Conservation (phyloP, 2,113 vertebrate genomes). For the Urocynchramus pylzowi region DNA sequence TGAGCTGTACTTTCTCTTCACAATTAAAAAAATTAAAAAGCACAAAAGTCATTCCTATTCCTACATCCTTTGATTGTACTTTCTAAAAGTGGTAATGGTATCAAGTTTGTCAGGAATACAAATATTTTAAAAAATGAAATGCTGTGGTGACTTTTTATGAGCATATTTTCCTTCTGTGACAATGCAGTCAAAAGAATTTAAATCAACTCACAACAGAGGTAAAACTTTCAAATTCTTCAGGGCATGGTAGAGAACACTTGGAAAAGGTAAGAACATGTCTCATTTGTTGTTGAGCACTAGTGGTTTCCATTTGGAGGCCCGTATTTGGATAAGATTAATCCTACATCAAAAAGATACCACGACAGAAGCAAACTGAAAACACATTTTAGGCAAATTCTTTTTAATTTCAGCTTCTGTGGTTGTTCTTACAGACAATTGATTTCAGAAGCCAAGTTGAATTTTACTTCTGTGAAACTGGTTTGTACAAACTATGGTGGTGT, state of each 20-base stretch:
- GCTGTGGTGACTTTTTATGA: neutral
- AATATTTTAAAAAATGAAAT: neutral
- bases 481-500: neutral
- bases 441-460: neutral
- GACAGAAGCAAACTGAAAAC: neutral
- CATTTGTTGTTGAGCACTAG: neutral
- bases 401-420: neutral
- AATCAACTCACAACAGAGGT: neutral
- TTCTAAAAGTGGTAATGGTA: neutral
- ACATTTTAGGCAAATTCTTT: neutral
- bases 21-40: neutral
- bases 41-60: neutral
- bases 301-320: neutral
- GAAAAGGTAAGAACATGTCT: neutral
- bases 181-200: neutral
- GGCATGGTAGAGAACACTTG: fast-evolving
- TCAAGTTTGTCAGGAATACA: neutral
- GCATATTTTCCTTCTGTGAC: neutral
- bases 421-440: neutral
- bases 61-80: neutral
- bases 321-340: neutral
- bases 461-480: neutral
- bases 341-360: neutral
- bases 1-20: neutral
- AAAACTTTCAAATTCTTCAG: neutral